These are phyloP conservation scores for Morone chrysops DNA, from an alignment of 2,113 vertebrate species.

Conservation along the genomic window DNA sequence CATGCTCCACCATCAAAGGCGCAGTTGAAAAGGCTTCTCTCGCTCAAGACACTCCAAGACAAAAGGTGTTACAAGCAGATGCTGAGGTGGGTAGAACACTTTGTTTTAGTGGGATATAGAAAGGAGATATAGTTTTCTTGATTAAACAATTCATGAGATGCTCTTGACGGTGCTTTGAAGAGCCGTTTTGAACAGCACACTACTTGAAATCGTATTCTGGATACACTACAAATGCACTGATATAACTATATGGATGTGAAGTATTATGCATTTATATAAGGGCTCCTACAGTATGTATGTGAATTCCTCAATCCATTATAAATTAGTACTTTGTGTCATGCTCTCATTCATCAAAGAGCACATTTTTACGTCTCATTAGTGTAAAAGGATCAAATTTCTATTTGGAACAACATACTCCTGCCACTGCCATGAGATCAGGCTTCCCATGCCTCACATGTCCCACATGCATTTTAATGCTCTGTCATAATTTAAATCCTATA, in stretches of 20 bases:
- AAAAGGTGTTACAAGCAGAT: slow-evolving; percentile 45
- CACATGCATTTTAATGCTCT: slow-evolving; percentile 62
- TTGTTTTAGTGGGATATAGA: slow-evolving; percentile 11
- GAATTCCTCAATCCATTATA: slow-evolving; percentile 8
- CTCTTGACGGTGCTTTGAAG: slow-evolving; percentile 36
- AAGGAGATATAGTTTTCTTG: slow-evolving; percentile 15
- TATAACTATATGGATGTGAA: neutral
- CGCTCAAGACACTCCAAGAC: slow-evolving; percentile 56
- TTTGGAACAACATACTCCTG: slow-evolving; percentile 21
- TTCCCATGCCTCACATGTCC: slow-evolving; percentile 3
- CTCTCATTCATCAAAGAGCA: slow-evolving; percentile 35
- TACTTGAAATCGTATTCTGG: slow-evolving; percentile 8
- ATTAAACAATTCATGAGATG: slow-evolving; percentile 39
- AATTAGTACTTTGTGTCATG: slow-evolving; percentile 18
- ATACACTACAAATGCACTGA: slow-evolving; percentile 6
- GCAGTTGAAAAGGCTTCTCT: slow-evolving; percentile 28
- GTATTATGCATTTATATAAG: neutral
- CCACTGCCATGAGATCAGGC: slow-evolving; percentile 30
- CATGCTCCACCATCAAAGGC: slow-evolving; percentile 76
- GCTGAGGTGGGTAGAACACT: neutral
- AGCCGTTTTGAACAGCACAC: neutral
- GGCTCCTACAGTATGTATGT: neutral
- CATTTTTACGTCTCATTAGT: slow-evolving; percentile 10
- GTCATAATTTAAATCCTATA: slow-evolving; percentile 48
- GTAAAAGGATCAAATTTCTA: slow-evolving; percentile 35